Percentiles rank a stretch among this genome's conserved stretches.
phyloP scores from a whole-genome alignment of 2,888 invertebrate genomes.

The Lutraria lutraria region DNA sequence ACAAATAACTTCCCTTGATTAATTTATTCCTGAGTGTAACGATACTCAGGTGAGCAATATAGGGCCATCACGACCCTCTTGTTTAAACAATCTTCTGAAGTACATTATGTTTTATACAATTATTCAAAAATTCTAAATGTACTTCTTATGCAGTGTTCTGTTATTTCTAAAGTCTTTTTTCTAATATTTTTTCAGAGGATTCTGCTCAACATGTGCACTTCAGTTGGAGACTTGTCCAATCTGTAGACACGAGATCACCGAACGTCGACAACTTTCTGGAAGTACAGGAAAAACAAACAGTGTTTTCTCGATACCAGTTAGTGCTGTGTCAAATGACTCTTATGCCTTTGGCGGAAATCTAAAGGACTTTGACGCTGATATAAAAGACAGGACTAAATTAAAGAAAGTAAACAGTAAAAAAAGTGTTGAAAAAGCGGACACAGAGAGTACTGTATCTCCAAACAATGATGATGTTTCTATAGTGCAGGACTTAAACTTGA shows the following conservation, averaged over 20 bases:
- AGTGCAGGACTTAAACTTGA: background rate
- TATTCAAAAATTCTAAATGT: background rate
- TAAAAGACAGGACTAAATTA: slow-evolving; percentile 35
- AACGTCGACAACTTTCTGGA: slow-evolving; percentile 66
- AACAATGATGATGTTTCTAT: slow-evolving; percentile 13
- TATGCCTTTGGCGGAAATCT: slow-evolving; percentile 19
- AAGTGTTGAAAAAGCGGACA: slow-evolving; percentile 16
- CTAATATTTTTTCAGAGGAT: slow-evolving; percentile 89
- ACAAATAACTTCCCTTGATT: too few species aligned
- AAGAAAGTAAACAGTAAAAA: slow-evolving; percentile 35
- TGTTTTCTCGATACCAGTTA: slow-evolving; percentile 33
- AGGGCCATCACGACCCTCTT: too few species aligned
- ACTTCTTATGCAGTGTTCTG: background rate
- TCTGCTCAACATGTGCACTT: slow-evolving; percentile 90
- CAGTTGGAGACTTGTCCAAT: slow-evolving; percentile 95
- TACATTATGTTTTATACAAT: too few species aligned
- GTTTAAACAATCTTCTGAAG: too few species aligned
- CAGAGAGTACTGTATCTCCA: background rate
- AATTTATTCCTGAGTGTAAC: too few species aligned
- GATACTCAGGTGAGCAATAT: too few species aligned
- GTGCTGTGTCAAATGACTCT: slow-evolving; percentile 35
- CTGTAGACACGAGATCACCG: slow-evolving; percentile 91
- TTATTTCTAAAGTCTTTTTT: background rate
- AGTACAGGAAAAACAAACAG: slow-evolving; percentile 29
- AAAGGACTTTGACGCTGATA: slow-evolving; percentile 33